Evolutionary conservation across 2,113 vertebrate genomes (phyloP), one percentile per base, ranked within the genome.

Genomic region (Tupaia chinensis): DNA sequence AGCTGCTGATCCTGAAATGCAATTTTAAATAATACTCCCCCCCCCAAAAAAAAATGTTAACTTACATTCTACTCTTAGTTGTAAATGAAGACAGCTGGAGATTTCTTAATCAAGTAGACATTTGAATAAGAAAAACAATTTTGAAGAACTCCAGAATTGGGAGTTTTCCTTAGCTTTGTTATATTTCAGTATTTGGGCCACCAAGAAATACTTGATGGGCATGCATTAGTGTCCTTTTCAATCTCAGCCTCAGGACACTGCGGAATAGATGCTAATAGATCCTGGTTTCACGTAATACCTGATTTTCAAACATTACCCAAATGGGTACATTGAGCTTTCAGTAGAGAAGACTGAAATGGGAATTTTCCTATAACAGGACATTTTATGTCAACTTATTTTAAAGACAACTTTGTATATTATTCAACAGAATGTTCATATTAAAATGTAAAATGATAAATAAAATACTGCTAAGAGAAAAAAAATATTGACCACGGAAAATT

Each of bases 241-340:
- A 25, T 56, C 58, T 88, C 58, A 58, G 3, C 22, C 76, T 92
- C 73, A 90, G 54, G 58, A 53, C 7, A 34, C 5, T 73, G 5
- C 16, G 66, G 54, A 13, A 72, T 19, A 79, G 54, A 76, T 54
- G 61, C 20, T 69, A 8, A 44, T 44, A 44, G 44, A 44, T 13
- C 61, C 16, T 29, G 7, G 7, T 44, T 88, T 95, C 29, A n/a
- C 29, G 87, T 79, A 91, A 53, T n/a, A 78, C 20, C 9, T 80
- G 5, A 84, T 15, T 94, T 29, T 72, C 69, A 89, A 89, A 76
- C 19, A 0, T 32, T 72, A 15, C n/a, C 10, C 53, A 25, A 61
- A 79, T 70, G 15, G 14, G 80, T 83, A 60, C 87, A 88, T 87
- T 93, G 95, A 89, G 61, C 61, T 94, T 92, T 96, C 68, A 95